Percentiles rank a stretch among this genome's conserved stretches.
phyloP scores from a whole-genome alignment of 2,888 invertebrate genomes.

The Spodoptera exigua region DNA sequence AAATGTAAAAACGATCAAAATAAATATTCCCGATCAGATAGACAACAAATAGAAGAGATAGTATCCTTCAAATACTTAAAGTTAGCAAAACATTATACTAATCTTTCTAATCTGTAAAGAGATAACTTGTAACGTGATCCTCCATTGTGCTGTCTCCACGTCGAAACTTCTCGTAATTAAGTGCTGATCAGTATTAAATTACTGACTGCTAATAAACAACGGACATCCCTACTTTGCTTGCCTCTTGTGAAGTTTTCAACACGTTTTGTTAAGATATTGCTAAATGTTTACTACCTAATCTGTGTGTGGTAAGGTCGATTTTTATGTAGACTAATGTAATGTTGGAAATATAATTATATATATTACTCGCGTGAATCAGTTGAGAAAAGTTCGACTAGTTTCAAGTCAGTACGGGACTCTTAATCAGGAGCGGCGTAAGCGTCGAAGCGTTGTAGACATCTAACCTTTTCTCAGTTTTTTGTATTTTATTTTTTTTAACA shows the following conservation, averaged over 20 bases:
- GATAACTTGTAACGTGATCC: conserved; percentile 78
- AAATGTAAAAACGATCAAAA: conserved; percentile 23
- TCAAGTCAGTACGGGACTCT: too few species aligned
- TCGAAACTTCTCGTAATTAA: conserved; percentile 75
- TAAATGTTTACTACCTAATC: too few species aligned
- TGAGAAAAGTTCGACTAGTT: too few species aligned
- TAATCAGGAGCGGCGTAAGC: too few species aligned
- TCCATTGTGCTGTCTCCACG: conserved; percentile 80
- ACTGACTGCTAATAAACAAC: conserved; percentile 67
- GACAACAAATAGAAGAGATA: conserved; percentile 49
- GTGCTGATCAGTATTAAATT: conserved; percentile 74
- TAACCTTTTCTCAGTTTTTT: too few species aligned
- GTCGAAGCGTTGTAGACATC: too few species aligned
- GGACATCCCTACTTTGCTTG: conserved; percentile 38
- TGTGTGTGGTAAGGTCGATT: too few species aligned
- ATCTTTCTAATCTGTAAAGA: conserved; percentile 72
- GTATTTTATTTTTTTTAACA: too few species aligned
- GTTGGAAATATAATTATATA: too few species aligned
- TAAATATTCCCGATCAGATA: conserved; percentile 44
- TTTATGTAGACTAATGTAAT: too few species aligned
- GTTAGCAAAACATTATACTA: conserved; percentile 61
- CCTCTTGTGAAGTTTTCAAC: conserved; percentile 41
- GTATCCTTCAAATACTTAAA: conserved; percentile 43
- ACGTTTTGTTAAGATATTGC: conserved; percentile 20
- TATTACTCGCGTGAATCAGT: too few species aligned